phyloP scores from a whole-genome alignment of 2,113 vertebrate species.

The Sisor rabdophorus region DNA sequence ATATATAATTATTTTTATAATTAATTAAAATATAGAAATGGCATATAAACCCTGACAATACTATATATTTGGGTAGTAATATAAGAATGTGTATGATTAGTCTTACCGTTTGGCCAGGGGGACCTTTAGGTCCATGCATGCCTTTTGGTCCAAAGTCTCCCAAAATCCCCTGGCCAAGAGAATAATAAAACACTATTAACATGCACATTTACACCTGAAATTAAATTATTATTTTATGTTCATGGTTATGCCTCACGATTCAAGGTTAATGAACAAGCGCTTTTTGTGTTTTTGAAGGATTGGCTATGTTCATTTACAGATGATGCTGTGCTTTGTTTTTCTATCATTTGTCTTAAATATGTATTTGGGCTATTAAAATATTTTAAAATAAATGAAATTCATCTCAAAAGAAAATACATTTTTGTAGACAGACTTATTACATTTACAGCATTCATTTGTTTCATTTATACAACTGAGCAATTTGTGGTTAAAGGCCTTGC shows the following conservation, averaged over 20 bases:
- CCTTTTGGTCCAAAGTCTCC: conserved; percentile 91
- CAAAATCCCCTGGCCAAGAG: conserved; percentile 76
- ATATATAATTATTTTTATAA: too few species aligned
- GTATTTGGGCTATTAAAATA: too few species aligned
- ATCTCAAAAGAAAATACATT: background rate
- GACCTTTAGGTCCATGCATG: conserved; percentile 87
- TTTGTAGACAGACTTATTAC: background rate
- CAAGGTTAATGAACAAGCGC: background rate
- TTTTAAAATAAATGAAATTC: too few species aligned
- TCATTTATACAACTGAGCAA: too few species aligned
- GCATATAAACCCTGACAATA: background rate
- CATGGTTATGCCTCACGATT: background rate
- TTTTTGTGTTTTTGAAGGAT: background rate
- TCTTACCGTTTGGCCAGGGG: conserved; percentile 76
- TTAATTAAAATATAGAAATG: too few species aligned
- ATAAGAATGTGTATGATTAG: background rate
- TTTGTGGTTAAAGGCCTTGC: too few species aligned
- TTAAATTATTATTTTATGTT: background rate
- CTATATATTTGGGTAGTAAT: background rate
- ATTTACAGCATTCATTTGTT: too few species aligned
- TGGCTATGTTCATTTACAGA: background rate
- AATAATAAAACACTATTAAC: background rate
- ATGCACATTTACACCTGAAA: conserved; percentile 13
- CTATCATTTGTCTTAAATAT: background rate
- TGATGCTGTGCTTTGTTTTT: background rate